Conservation (phyloP, 2,888 invertebrate genomes). For the Pheosia tremula region DNA sequence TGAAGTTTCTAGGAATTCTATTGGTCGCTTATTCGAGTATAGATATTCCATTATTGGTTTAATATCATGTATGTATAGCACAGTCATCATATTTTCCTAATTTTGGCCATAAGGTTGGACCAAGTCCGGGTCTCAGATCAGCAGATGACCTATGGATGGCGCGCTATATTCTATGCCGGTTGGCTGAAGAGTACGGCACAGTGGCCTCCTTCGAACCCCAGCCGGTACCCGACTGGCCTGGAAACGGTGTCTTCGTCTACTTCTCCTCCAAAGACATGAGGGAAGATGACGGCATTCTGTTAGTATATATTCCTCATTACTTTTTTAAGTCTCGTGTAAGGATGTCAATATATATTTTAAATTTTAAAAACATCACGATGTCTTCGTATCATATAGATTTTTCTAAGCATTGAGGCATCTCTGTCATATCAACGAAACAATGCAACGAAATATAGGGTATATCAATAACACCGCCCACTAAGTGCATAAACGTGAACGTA, state of each 20-base stretch:
- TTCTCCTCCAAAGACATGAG: conserved; percentile 96
- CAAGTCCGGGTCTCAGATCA: conserved; percentile 91
- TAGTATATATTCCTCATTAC: conserved; percentile 40
- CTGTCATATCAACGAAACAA: no score
- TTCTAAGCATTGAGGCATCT: no score
- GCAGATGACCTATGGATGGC: conserved; percentile 96
- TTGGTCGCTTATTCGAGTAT: no score
- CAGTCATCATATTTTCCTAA: background rate
- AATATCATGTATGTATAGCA: no score
- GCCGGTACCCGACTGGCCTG: conserved; percentile 94
- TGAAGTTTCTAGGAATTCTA: no score
- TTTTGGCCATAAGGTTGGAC: conserved; percentile 89
- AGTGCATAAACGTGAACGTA: no score
- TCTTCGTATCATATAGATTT: no score
- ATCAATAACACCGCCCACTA: no score
- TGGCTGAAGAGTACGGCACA: conserved; percentile 94
- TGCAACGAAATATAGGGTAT: no score
- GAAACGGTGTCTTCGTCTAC: conserved; percentile 94
- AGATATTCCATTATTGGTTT: no score
- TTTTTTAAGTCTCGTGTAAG: background rate
- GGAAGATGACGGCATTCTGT: conserved; percentile 90
- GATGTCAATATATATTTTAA: no score
- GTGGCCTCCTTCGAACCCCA: conserved; percentile 88
- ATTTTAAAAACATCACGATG: no score
- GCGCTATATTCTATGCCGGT: conserved; percentile 91